These are phyloP conservation scores for Pristis pectinata DNA, from an alignment of 2,797 vertebrate genomes.

Conservation along the genomic window DNA sequence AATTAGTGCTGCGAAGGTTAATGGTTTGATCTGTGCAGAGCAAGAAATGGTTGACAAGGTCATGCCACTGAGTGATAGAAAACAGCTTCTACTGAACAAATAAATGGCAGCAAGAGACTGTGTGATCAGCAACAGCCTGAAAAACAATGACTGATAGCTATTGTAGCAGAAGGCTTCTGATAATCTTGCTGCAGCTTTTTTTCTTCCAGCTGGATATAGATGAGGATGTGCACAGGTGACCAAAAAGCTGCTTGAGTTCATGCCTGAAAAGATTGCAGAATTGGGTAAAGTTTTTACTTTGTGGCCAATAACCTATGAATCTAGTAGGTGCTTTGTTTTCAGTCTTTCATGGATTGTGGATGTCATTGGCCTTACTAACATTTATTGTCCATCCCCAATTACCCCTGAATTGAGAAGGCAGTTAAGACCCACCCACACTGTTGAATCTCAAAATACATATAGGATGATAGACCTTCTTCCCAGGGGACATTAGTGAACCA, in stretches of 20 bases:
- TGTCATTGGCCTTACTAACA: too few relatives aligned
- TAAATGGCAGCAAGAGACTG: neutral
- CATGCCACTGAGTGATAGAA: neutral
- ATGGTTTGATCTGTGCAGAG: neutral
- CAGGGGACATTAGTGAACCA: too few relatives aligned
- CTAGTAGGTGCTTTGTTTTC: too few relatives aligned
- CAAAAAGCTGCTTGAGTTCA: too few relatives aligned
- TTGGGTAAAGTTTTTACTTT: neutral
- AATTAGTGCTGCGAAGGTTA: neutral
- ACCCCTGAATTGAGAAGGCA: too few relatives aligned
- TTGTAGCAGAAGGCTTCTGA: slow-evolving; percentile 9
- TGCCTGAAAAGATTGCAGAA: neutral
- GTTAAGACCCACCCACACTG: too few relatives aligned
- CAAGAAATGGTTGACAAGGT: neutral
- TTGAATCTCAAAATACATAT: too few relatives aligned
- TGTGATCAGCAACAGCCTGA: neutral
- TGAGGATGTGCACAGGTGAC: neutral
- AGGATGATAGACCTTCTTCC: too few relatives aligned
- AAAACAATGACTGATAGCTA: neutral
- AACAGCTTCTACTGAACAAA: slow-evolving; percentile 15
- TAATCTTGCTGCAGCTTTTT: neutral
- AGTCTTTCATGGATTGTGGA: too few relatives aligned
- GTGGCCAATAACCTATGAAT: neutral
- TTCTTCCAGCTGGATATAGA: neutral
- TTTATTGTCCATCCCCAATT: too few relatives aligned